phyloP scores from a whole-genome alignment of 2,888 invertebrate genomes.

The Parapristionchus giblindavisi region DNA sequence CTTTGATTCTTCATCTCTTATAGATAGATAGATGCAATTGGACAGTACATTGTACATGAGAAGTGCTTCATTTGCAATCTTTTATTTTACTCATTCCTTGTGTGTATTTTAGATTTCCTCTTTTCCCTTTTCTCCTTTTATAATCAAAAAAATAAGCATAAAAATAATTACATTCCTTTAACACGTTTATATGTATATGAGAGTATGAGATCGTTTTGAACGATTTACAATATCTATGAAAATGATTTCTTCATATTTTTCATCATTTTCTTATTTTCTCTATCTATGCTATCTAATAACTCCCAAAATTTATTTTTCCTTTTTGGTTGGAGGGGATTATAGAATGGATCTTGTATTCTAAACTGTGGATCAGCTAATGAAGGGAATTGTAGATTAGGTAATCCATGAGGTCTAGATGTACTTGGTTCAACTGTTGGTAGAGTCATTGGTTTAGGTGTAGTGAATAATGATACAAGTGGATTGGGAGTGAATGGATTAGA shows the following conservation, averaged over 20 bases:
- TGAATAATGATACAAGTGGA: slow-evolving; percentile 60
- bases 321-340: slow-evolving; percentile 60
- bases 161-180: slow-evolving; percentile 24
- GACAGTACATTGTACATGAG: slow-evolving; percentile 30
- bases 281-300: background rate
- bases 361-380: slow-evolving; percentile 40
- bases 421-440: slow-evolving; percentile 1
- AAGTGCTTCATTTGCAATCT: slow-evolving; percentile 34
- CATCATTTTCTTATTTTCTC: background rate
- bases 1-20: too few species aligned
- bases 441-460: slow-evolving; percentile 42
- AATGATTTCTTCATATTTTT: background rate
- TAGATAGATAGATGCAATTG: slow-evolving; percentile 19
- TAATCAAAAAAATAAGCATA: slow-evolving; percentile 35
- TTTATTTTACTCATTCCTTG: slow-evolving; percentile 35
- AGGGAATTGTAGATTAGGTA: slow-evolving; percentile 19
- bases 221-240: slow-evolving; percentile 15
- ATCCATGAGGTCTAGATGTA: background rate
- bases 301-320: slow-evolving; percentile 55
- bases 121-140: slow-evolving; percentile 13
- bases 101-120: slow-evolving; percentile 27
- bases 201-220: slow-evolving; percentile 25
- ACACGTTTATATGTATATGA: background rate
- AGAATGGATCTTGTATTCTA: slow-evolving; percentile 62
- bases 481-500: slow-evolving; percentile 61